Evolutionary conservation across 1,140 invertebrate species (phyloP).

Genomic region (Heliothis virescens): DNA sequence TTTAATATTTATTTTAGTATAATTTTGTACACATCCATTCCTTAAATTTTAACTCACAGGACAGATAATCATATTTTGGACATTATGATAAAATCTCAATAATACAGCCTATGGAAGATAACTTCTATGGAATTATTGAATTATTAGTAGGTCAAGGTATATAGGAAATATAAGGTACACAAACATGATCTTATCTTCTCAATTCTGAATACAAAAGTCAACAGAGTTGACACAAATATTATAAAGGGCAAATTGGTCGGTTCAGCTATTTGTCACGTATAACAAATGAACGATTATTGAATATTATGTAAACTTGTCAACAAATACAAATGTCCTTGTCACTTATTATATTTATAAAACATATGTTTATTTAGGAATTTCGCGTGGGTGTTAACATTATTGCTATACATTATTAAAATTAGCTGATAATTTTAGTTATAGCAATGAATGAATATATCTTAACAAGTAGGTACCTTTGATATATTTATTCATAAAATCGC

Average conservation of each 20-base stretch:
- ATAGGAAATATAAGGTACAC: background rate
- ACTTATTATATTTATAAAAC: conserved; percentile 36
- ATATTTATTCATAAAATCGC: background rate
- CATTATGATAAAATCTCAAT: background rate
- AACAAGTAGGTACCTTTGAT: no score
- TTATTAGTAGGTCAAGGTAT: conserved; percentile 8
- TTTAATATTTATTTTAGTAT: no score
- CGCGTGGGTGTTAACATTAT: conserved; percentile 27
- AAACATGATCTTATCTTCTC: background rate
- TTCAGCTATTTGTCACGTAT: background rate
- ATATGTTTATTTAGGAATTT: conserved; percentile 20
- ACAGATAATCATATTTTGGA: no score
- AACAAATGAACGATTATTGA: background rate
- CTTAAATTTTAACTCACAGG: no score
- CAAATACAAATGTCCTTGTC: conserved; percentile 40
- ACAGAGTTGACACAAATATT: background rate
- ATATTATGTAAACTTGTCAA: conserved; percentile 35
- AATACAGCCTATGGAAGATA: no score
- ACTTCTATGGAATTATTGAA: no score
- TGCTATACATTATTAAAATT: conserved; percentile 21
- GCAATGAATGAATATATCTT: no score
- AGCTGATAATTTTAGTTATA: conserved; percentile 12
- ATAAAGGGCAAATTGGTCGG: background rate
- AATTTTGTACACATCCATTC: no score
- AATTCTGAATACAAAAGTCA: background rate